Base-by-base conservation (phyloP, 2,113 vertebrate species). In the Ornithorhynchus anatinus region DNA sequence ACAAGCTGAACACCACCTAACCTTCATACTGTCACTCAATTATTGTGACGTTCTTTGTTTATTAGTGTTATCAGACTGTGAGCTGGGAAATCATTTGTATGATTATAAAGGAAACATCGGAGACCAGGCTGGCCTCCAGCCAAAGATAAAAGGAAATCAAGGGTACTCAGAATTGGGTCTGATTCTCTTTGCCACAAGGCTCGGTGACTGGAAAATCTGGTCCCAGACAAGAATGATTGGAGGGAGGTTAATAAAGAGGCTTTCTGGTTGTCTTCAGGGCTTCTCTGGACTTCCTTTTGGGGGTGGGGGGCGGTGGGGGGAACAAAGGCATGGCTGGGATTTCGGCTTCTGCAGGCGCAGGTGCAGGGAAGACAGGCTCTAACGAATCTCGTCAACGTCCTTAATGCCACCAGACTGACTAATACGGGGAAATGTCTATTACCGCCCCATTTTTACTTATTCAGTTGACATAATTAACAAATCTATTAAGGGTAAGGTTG, bases 351-450 rank as follows among this genome's bases (percentile, higher is more conserved):
- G 50, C 16, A 75, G 78, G 57, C 54, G 13, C 86, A 86, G 81
- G 86, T 82, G 86, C 53, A 59, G 42, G 60, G 66, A 80, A 75
- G 25, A 2, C 60, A 75, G 70, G 27, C 66, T 75, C 73, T 71
- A 68, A 82, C 78, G 75, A 84, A 80, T 73, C 70, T 77, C 54
- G 70, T 82, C 78, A 67, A 35, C 50, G 58, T 68, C 72, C 84
- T 82, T 84, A 86, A 86, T 80, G 83, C 83, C 81, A 84, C 78
- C 78, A 88, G 81, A 73, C 83, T 63, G 73, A 81, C 42, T 53
- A 70, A 82, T 56, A 68, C 3, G 58, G 63, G 19, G 45, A 80
- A 75, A 61, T 72, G 80, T 32, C 60, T 70, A 58, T 48, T 35
- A 27, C 8, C 5, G 69, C 60, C 62, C 75, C 36, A 61, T 57